phyloP scores from a whole-genome alignment of 2,797 vertebrate species.

The Dermochelys coriacea region DNA sequence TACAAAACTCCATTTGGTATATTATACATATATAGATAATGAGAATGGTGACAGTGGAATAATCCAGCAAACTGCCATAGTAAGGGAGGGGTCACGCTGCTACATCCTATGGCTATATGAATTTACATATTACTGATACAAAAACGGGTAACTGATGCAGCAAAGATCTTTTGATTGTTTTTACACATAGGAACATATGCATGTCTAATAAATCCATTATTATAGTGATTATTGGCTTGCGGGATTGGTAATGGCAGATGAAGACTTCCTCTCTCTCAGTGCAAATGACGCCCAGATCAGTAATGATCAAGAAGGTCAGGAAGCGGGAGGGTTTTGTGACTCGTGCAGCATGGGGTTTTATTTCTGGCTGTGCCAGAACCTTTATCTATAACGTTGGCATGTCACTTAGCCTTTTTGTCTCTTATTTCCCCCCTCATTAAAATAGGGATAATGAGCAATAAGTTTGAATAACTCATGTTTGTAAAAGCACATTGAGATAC shows the following conservation, averaged over 20 bases:
- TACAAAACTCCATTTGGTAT: not conserved
- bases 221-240: not conserved
- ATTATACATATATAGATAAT: not conserved
- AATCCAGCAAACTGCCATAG: not conserved
- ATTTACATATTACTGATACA: not conserved
- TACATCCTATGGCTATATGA: not conserved
- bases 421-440: not conserved
- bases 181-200: not conserved
- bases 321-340: not conserved
- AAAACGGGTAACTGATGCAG: rapidly evolving
- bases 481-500: not conserved
- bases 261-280: not conserved
- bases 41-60: not conserved
- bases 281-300: not conserved
- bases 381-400: not conserved
- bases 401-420: not conserved
- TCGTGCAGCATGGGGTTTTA: not conserved
- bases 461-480: not conserved
- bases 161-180: not conserved
- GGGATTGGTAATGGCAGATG: not conserved
- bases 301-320: not conserved
- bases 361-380: not conserved
- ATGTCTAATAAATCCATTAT: not conserved
- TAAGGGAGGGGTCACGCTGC: not conserved
- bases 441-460: not conserved